Evolutionary conservation across 2,888 invertebrate genomes (phyloP).

Genomic region (Brachylomia viminalis): DNA sequence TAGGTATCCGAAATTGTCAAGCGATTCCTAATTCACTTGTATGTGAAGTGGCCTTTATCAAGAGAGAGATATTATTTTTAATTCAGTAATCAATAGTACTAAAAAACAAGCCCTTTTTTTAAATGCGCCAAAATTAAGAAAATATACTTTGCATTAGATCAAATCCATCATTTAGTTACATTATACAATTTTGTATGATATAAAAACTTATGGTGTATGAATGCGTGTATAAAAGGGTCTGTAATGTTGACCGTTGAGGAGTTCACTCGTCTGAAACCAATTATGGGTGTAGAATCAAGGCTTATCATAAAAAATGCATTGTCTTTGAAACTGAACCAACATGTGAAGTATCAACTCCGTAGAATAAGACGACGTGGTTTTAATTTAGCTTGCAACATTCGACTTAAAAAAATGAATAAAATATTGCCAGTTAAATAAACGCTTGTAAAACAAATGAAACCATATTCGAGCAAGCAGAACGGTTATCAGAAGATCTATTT

Average conservation of each 20-base stretch:
- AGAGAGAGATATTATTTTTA: conserved; percentile 1
- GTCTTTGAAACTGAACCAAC: neutral
- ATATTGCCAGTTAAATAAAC: neutral
- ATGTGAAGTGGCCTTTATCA: neutral
- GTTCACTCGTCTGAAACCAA: neutral
- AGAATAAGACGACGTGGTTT: neutral
- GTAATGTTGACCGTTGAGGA: neutral
- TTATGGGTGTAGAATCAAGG: neutral
- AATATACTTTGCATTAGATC: neutral
- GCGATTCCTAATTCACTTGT: conserved; percentile 8
- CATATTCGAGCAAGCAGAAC: neutral
- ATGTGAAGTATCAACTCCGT: neutral
- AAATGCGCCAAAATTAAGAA: neutral
- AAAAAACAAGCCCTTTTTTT: neutral
- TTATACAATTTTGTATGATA: neutral
- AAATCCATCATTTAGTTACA: neutral
- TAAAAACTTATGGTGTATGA: neutral
- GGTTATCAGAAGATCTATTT: too few relatives aligned
- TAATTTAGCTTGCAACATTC: neutral
- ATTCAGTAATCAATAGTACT: neutral
- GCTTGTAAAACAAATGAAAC: neutral
- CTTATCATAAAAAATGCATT: neutral
- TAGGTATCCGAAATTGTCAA: conserved; percentile 10
- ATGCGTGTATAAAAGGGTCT: neutral
- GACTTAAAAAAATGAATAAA: neutral